These are phyloP conservation scores for Bursaphelenchus okinawaensis DNA, from an alignment of 2,888 invertebrate genomes.

Conservation along the genomic window DNA sequence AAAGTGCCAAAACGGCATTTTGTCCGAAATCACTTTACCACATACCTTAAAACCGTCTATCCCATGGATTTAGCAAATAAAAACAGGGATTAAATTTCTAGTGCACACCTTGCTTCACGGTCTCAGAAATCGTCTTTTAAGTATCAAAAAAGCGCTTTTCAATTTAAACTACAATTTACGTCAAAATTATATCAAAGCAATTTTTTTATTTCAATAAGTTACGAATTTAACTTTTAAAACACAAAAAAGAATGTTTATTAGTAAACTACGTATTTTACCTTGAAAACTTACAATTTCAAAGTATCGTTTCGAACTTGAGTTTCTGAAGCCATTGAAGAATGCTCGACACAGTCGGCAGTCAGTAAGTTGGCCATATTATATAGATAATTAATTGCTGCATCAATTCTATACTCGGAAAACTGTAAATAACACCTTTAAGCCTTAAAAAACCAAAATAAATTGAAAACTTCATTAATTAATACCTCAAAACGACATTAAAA, in stretches of 20 bases:
- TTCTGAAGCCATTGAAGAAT: not conserved
- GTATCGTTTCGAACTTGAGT: not conserved
- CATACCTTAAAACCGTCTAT: too few relatives aligned
- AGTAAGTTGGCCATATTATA: not conserved
- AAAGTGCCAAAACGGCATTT: too few relatives aligned
- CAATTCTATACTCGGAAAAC: not conserved
- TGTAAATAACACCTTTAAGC: not conserved
- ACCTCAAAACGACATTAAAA: too few relatives aligned
- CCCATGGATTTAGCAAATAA: too few relatives aligned
- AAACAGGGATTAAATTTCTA: too few relatives aligned
- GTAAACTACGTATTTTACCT: too few relatives aligned
- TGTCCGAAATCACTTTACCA: too few relatives aligned
- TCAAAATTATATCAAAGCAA: not conserved
- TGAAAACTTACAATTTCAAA: not conserved
- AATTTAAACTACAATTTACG: not conserved
- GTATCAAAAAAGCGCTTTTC: not conserved
- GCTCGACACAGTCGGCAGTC: not conserved
- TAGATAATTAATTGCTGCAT: not conserved
- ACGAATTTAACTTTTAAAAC: not conserved
- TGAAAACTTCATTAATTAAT: not conserved
- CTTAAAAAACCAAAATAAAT: not conserved
- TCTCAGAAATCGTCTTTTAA: too few relatives aligned
- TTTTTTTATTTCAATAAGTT: not conserved
- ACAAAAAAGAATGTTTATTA: not conserved
- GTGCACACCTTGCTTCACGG: too few relatives aligned